Percentiles rank a stretch among this genome's conserved stretches.
phyloP scores from a whole-genome alignment of 1,140 invertebrate genomes.

The Drosophila sp. region DNA sequence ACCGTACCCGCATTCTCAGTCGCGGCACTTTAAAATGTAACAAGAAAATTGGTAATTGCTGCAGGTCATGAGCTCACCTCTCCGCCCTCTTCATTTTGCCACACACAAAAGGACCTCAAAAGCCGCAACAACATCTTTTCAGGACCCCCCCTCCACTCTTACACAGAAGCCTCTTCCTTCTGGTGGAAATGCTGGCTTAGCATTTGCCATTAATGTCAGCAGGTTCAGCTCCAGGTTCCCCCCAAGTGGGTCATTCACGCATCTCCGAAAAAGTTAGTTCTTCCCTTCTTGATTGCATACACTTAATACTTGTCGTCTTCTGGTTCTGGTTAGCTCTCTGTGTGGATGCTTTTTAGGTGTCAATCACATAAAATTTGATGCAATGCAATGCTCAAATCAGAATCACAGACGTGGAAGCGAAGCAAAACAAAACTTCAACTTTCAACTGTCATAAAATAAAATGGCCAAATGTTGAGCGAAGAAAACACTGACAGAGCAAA shows the following conservation, averaged over 20 bases:
- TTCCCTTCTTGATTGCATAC: slow-evolving; percentile 25
- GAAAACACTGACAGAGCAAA: slow-evolving; percentile 1
- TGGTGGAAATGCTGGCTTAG: slow-evolving; percentile 32
- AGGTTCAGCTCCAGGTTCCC: not conserved
- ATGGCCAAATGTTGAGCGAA: slow-evolving; percentile 32
- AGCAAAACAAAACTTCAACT: slow-evolving; percentile 21
- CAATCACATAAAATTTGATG: slow-evolving; percentile 54
- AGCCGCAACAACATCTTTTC: slow-evolving; percentile 61
- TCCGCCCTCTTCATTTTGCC: slow-evolving; percentile 5
- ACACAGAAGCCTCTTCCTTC: not conserved
- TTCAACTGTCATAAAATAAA: slow-evolving; percentile 42
- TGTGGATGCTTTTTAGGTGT: slow-evolving; percentile 29
- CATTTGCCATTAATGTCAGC: slow-evolving; percentile 17
- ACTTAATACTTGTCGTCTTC: slow-evolving; percentile 21
- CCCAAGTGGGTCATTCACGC: not conserved
- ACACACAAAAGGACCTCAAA: slow-evolving; percentile 48
- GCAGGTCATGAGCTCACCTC: slow-evolving; percentile 50
- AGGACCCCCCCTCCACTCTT: not conserved
- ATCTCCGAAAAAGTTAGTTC: slow-evolving; percentile 6
- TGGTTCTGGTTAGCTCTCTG: not conserved
- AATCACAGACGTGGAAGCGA: slow-evolving; percentile 2
- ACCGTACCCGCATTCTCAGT: slow-evolving; percentile 19
- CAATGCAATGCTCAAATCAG: slow-evolving; percentile 10
- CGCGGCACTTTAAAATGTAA: slow-evolving; percentile 62
- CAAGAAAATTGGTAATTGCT: slow-evolving; percentile 78